A percentile compares a stretch with the other conserved stretches of the same genome.
These are phyloP conservation scores for Drosophila guanche DNA, from an alignment of 1,140 invertebrate species.

Conservation along the genomic window DNA sequence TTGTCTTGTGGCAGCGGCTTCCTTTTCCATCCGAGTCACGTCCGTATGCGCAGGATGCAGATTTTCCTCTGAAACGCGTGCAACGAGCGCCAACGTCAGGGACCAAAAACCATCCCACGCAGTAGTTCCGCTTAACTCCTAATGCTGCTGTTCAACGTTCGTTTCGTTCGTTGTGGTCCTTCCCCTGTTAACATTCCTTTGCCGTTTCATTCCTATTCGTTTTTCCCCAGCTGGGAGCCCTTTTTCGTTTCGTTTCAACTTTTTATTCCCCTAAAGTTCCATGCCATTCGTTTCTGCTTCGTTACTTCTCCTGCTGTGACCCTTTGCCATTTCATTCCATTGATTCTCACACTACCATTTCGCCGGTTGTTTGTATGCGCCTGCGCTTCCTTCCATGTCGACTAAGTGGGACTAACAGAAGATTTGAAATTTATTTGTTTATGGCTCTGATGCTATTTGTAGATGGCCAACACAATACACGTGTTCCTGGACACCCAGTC, in stretches of 20 bases:
- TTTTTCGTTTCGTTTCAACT: too few relatives aligned
- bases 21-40: slow-evolving; percentile 54
- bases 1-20: slow-evolving; percentile 37
- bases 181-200: slow-evolving; percentile 6
- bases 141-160: slow-evolving; percentile 18
- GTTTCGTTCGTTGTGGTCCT: slow-evolving; percentile 23
- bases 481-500: slow-evolving; percentile 30
- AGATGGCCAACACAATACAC: slow-evolving; percentile 50
- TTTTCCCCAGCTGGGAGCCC: slow-evolving; percentile 1
- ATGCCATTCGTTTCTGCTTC: too few relatives aligned
- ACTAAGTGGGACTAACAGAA: slow-evolving; percentile 10
- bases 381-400: slow-evolving; percentile 32
- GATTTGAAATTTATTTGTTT: slow-evolving; percentile 57
- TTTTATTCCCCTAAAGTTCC: too few relatives aligned
- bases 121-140: slow-evolving; percentile 15
- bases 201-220: slow-evolving; percentile 23
- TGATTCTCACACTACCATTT: slow-evolving; percentile 1
- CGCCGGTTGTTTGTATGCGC: slow-evolving; percentile 56
- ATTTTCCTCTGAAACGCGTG: slow-evolving; percentile 68
- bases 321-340: slow-evolving; percentile 8
- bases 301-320: slow-evolving; percentile 22
- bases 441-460: slow-evolving; percentile 48
- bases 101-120: slow-evolving; percentile 14
- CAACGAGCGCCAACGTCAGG: slow-evolving; percentile 29
- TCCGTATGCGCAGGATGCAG: slow-evolving; percentile 71